phyloP scores from a whole-genome alignment of 2,888 invertebrate species.

The Nymphalis urticae region DNA sequence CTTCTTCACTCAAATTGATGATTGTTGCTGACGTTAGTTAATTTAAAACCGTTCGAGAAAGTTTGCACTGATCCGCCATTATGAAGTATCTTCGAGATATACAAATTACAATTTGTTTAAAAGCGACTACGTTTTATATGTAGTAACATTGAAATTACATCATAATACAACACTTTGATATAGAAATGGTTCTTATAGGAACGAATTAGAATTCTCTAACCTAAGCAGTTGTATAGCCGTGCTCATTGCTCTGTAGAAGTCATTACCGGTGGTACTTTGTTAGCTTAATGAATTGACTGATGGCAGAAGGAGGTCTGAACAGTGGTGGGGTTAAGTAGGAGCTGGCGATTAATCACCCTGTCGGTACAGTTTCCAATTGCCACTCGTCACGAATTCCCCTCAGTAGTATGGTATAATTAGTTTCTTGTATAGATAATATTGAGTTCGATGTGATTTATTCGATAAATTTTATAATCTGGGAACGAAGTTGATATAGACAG shows the following conservation, averaged over 20 bases:
- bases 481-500: neutral
- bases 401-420: slow-evolving; percentile 44
- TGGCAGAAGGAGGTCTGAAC: slow-evolving; percentile 75
- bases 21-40: slow-evolving; percentile 76
- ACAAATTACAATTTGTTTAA: slow-evolving; percentile 20
- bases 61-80: slow-evolving; percentile 27
- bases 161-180: slow-evolving; percentile 24
- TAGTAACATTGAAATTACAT: slow-evolving; percentile 9
- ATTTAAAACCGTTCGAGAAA: slow-evolving; percentile 51
- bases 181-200: slow-evolving; percentile 34
- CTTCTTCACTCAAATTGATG: slow-evolving; percentile 79
- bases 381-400: slow-evolving; percentile 72
- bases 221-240: slow-evolving; percentile 54
- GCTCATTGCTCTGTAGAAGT: slow-evolving; percentile 68
- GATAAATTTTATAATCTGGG: slow-evolving; percentile 10
- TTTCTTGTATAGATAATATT: slow-evolving; percentile 38
- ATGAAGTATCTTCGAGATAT: slow-evolving; percentile 27
- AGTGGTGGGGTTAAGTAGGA: slow-evolving; percentile 79
- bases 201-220: slow-evolving; percentile 38
- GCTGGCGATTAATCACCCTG: slow-evolving; percentile 79
- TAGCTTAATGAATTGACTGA: slow-evolving; percentile 81
- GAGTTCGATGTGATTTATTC: slow-evolving; percentile 9
- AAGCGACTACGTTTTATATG: slow-evolving; percentile 1
- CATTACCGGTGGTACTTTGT: slow-evolving; percentile 79
- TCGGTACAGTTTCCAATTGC: slow-evolving; percentile 77